Percentiles rank a stretch among this genome's conserved stretches.
Conservation (phyloP, 1,140 invertebrate genomes). For the Maconellicoccus hirsutus region DNA sequence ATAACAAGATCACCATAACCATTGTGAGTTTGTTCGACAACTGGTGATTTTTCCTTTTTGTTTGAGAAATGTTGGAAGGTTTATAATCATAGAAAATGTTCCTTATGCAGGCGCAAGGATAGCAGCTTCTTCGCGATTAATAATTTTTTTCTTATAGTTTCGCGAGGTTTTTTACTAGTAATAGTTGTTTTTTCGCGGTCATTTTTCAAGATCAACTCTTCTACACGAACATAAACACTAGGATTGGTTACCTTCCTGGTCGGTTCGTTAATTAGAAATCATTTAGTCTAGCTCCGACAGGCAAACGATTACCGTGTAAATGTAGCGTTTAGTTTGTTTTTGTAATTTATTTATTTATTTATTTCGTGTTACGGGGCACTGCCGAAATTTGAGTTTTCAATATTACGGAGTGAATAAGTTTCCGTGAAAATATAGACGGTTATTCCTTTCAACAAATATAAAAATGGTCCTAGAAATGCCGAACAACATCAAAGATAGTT, state of each 20-base stretch:
- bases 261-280: neutral
- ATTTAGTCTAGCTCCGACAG: slow-evolving; percentile 15
- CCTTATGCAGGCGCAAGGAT: neutral
- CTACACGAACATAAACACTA: neutral
- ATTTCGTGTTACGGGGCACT: neutral
- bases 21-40: too few species aligned
- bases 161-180: neutral
- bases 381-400: neutral
- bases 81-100: neutral
- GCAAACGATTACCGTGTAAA: neutral
- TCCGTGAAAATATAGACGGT: neutral
- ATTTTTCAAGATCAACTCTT: slow-evolving; percentile 3
- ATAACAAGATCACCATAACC: too few species aligned
- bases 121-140: neutral
- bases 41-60: too few species aligned
- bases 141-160: neutral
- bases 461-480: neutral
- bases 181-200: slow-evolving; percentile 19
- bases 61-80: neutral
- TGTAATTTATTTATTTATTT: too few species aligned
- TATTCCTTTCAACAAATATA: neutral
- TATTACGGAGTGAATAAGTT: neutral
- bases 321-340: slow-evolving; percentile 12
- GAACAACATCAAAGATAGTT: neutral
- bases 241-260: slow-evolving; percentile 10